These are phyloP conservation scores for Girardia tigrina DNA, from an alignment of 2,888 invertebrate species.

Conservation along the genomic window DNA sequence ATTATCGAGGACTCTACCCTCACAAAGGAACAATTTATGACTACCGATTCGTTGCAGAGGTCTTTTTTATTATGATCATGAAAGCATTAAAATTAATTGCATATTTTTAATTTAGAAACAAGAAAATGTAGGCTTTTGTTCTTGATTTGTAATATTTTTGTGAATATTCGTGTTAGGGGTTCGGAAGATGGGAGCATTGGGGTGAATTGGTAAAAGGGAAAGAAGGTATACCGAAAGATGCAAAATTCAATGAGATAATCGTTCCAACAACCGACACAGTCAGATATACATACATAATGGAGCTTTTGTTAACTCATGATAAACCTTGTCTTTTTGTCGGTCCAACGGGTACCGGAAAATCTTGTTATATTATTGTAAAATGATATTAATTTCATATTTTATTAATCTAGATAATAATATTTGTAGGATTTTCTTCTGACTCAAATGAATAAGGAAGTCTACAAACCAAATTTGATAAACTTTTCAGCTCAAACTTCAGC, in stretches of 20 bases:
- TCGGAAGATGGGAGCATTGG: slow-evolving; percentile 83
- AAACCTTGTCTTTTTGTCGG: slow-evolving; percentile 70
- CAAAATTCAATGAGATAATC: slow-evolving; percentile 81
- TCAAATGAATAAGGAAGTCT: slow-evolving; percentile 63
- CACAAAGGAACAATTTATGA: slow-evolving; percentile 49
- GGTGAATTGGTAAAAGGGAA: slow-evolving; percentile 62
- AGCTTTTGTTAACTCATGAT: slow-evolving; percentile 64
- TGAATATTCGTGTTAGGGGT: slow-evolving; percentile 41
- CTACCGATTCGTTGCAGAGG: slow-evolving; percentile 52
- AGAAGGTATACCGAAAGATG: slow-evolving; percentile 68
- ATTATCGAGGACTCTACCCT: slow-evolving; percentile 62
- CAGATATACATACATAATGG: slow-evolving; percentile 66
- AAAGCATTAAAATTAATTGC: no score
- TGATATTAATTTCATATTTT: no score
- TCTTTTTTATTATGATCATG: slow-evolving; percentile 42
- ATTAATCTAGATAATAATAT: no score
- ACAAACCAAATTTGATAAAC: slow-evolving; percentile 71
- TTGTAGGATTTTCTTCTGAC: slow-evolving; percentile 58
- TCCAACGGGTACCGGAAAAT: slow-evolving; percentile 53
- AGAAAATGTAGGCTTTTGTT: slow-evolving; percentile 24
- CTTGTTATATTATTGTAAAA: slow-evolving; percentile 50
- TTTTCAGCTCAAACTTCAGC: slow-evolving; percentile 86
- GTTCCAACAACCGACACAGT: slow-evolving; percentile 81
- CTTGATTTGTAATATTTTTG: no score
- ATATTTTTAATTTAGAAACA: neutral